Base-by-base conservation (phyloP, 2,797 vertebrate genomes). In the Cuculus canorus region DNA sequence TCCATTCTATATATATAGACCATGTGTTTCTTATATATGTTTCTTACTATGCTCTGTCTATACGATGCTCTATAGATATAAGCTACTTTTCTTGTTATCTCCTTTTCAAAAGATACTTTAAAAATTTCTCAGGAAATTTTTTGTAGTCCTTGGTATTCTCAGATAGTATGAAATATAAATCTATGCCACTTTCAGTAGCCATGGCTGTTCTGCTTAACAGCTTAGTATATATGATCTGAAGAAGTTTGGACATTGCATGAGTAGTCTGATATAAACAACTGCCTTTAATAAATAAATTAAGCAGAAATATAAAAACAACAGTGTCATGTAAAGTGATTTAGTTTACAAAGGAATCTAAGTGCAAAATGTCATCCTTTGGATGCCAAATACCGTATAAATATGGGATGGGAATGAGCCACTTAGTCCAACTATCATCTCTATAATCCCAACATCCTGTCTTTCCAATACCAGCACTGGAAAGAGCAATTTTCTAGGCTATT, bases 261-360 rank as follows among this genome's bases (percentile, higher is more conserved):
- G 64, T 50, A 92, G 83, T 39, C 39, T 64, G 45, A 57, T 68
- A 78, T 66, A 92, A 94, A 94, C 60, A 91, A 61, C 10, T 85
- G 68, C 17, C 71, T 95, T 84, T 52, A 82, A 92, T 80, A 95
- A 92, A 94, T 92, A 93, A 86, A 96, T 88, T 41, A 87, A 80
- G 21, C 71, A 77, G 71, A 88, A 95, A 94, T 80, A 82, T 37
- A 64, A 88, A 88, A 92, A 77, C 35, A 90, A 39, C 76, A 90
- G 13, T 32, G 15, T 87, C 72, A 82, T 85, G 75, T 70, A 85
- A 92, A 68, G 41, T 85, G 45, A 85, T 89, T 93, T 91, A 80
- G 32, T 91, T 89, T 90, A 87, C 50, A 75, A 10, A 69, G 66
- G 88, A 88, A 88, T 82, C 25, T 48, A 72, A 94, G 59, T 86